phyloP scores from a whole-genome alignment of 2,888 invertebrate genomes.

The Marasmarcha lunaedactyla region DNA sequence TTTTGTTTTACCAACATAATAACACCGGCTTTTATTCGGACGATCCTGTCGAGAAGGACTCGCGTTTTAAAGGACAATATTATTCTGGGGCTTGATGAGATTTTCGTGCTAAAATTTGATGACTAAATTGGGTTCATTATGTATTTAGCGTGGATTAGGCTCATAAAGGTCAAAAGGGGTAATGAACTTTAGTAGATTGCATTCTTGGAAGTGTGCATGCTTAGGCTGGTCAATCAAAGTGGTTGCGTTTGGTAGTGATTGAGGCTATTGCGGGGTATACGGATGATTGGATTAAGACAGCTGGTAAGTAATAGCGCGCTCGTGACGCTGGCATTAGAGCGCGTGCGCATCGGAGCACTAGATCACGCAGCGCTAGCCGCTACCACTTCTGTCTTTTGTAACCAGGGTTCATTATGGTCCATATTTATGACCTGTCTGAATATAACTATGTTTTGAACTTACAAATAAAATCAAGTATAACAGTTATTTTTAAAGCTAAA shows the following conservation, averaged over 20 bases:
- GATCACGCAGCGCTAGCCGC: constrained; percentile 12
- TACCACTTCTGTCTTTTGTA: too few species aligned
- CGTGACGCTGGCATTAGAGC: constrained; percentile 46
- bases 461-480: too few species aligned
- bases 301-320: constrained; percentile 30
- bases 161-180: constrained; percentile 45
- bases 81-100: constrained; percentile 60
- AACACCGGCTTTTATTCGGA: constrained; percentile 63
- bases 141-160: constrained; percentile 56
- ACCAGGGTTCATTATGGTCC: too few species aligned
- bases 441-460: too few species aligned
- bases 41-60: constrained; percentile 55
- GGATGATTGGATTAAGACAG: constrained; percentile 16
- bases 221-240: constrained; percentile 9
- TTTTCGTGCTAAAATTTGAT: constrained; percentile 67
- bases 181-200: constrained; percentile 12
- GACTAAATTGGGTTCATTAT: constrained; percentile 60
- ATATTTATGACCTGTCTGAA: background rate
- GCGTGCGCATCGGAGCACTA: constrained; percentile 35
- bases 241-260: constrained; percentile 9
- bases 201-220: background rate
- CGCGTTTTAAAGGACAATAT: constrained; percentile 62
- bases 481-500: too few species aligned
- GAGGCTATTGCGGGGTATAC: constrained; percentile 5
- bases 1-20: constrained; percentile 71